Base-by-base conservation (phyloP, 2,797 vertebrate species). In the Austrolebias charrua region DNA sequence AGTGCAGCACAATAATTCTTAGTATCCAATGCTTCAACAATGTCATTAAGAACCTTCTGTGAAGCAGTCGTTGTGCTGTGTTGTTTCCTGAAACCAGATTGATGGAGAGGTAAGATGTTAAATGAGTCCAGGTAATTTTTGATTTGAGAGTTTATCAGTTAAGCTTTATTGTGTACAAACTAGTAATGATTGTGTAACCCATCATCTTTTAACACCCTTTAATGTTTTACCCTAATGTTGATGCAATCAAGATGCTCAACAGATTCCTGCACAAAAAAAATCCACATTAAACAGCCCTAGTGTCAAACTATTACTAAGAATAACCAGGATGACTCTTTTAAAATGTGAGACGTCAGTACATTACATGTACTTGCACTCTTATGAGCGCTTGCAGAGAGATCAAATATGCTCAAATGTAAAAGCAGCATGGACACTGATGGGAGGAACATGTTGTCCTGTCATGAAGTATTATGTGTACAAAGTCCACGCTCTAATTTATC, bases 141-240 rank as follows among this genome's bases (percentile, higher is more conserved):
- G n/a, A n/a, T n/a, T n/a, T n/a, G n/a, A n/a, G n/a, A n/a, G n/a
- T n/a, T n/a, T n/a, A n/a, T n/a, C n/a, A n/a, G n/a, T n/a, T n/a
- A n/a, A n/a, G n/a, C 55, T 40, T 61, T 42, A 43, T 61, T n/a
- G 38, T 65, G 53, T 63, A 52, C 24, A 43, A 70, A 35, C 33
- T 66, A 28, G 57, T 64, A 54, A 44, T 44, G 3, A 46, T n/a
- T 18, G 19, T 57, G 40, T 29, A 19, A 54, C 60, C 57, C 10
- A 5, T 56, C 12, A 62, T 65, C 5, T 18, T 60, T 60, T 66
- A 64, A 55, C 24, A 24, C 20, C n/a, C 16, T 58, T 35, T 66
- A n/a, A 63, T 71, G 28, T 29, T 71, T 42, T 51, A 51, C 40
- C 46, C 28, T 66, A 69, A 61, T 58, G 35, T 60, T 29, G 49